A percentile compares a stretch with the other conserved stretches of the same genome.
phyloP scores from a whole-genome alignment of 2,113 vertebrate genomes.

The Elephas maximus region DNA sequence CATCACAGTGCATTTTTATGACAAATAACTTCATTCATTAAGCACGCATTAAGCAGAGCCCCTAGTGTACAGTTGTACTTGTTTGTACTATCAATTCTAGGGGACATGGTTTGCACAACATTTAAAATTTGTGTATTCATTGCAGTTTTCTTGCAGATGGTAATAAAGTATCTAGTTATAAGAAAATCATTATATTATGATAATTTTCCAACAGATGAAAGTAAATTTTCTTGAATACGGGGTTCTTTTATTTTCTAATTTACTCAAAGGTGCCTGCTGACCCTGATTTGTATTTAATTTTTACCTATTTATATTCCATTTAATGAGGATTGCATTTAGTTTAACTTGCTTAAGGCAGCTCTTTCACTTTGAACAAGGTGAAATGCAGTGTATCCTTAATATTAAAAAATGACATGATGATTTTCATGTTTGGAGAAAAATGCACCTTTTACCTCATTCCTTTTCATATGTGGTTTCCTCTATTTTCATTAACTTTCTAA shows the following conservation, averaged over 20 bases:
- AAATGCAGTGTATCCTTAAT: slow-evolving; percentile 2
- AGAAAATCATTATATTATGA: slow-evolving; percentile 22
- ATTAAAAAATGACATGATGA: slow-evolving; percentile 12
- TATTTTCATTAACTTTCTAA: slow-evolving; percentile 43
- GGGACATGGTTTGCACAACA: neutral
- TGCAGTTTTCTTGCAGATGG: neutral
- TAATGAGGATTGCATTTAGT: slow-evolving; percentile 25
- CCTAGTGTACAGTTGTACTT: neutral
- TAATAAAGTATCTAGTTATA: slow-evolving; percentile 40
- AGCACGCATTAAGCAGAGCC: neutral
- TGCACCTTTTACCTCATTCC: neutral
- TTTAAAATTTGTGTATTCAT: slow-evolving; percentile 53
- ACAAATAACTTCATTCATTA: slow-evolving; percentile 8
- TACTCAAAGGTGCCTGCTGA: neutral
- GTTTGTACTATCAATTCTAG: neutral
- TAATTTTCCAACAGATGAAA: slow-evolving; percentile 22
- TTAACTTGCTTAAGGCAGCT: slow-evolving; percentile 2
- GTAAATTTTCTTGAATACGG: neutral
- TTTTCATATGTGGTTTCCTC: neutral
- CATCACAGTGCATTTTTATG: slow-evolving; percentile 41
- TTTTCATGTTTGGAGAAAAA: slow-evolving; percentile 29
- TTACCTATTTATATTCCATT: slow-evolving; percentile 48
- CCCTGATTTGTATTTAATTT: slow-evolving; percentile 60
- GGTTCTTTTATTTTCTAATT: neutral
- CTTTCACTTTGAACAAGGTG: slow-evolving; percentile 42